Percentiles rank a stretch among this genome's conserved stretches.
Conservation (phyloP, 2,888 invertebrate genomes). For the Drosophila engyochracea region DNA sequence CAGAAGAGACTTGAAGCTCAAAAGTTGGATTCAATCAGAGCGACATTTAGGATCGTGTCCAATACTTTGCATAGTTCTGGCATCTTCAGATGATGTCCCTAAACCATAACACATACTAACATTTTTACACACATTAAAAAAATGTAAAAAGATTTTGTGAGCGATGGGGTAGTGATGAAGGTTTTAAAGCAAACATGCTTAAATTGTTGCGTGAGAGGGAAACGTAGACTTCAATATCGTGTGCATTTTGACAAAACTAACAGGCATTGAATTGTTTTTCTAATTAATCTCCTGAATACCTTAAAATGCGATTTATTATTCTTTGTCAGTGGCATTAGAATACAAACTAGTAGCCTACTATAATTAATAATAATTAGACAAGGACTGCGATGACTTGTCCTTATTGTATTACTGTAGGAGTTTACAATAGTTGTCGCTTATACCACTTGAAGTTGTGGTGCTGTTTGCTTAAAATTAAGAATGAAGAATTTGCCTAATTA, state of each 20-base stretch:
- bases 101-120: background rate
- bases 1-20: background rate
- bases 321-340: background rate
- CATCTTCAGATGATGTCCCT: background rate
- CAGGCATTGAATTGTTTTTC: background rate
- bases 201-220: background rate
- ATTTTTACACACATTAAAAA: background rate
- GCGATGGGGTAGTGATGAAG: background rate
- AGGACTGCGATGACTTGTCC: background rate
- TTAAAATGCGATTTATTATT: background rate
- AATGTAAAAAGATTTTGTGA: background rate
- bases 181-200: background rate
- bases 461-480: background rate
- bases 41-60: background rate
- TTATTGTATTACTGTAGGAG: background rate
- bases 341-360: background rate
- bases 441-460: background rate
- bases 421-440: background rate
- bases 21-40: background rate
- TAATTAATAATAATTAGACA: no score
- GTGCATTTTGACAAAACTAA: background rate
- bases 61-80: background rate
- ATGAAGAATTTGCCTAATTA: background rate
- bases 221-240: background rate
- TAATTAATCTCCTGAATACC: background rate